A percentile compares a stretch with the other conserved stretches of the same genome.
Conservation (phyloP, 2,888 invertebrate genomes). For the Mellilla xanthometata region DNA sequence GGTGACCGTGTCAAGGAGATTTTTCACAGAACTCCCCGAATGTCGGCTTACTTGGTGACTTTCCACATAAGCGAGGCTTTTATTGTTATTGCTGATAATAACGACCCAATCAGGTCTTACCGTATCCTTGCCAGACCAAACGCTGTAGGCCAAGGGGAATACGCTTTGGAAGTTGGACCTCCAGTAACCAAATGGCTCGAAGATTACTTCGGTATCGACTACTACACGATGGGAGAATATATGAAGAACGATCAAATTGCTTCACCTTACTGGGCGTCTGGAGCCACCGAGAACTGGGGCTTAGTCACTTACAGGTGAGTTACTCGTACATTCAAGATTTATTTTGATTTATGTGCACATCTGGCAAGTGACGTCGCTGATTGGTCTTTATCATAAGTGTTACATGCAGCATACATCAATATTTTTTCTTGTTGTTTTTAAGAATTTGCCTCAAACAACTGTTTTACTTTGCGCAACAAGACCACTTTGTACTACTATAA, state of each 20-base stretch:
- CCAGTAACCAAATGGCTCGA: conserved; percentile 65
- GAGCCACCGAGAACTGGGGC: conserved; percentile 78
- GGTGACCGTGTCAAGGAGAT: conserved; percentile 58
- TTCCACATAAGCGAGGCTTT: conserved; percentile 81
- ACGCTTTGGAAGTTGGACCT: conserved; percentile 69
- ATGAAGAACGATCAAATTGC: conserved; percentile 76
- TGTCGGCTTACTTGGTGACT: conserved; percentile 94
- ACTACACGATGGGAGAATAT: conserved; percentile 59
- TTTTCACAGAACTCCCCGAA: conserved; percentile 84
- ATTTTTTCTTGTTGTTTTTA: no score
- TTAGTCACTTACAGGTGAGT: conserved; percentile 71
- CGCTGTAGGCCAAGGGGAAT: conserved; percentile 62
- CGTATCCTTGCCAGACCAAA: conserved; percentile 67
- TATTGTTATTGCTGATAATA: conserved; percentile 60
- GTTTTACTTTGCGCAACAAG: no score
- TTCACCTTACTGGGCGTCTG: conserved; percentile 74
- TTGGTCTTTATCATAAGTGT: no score
- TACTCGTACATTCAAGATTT: not conserved
- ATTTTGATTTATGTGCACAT: no score
- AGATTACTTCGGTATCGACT: conserved; percentile 61
- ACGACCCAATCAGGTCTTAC: conserved; percentile 49
- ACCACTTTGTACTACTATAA: no score
- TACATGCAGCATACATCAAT: no score
- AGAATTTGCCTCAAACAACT: no score
- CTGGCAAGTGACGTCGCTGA: no score